These are phyloP conservation scores for Hetaerina americana DNA, from an alignment of 1,140 invertebrate species.

Conservation along the genomic window DNA sequence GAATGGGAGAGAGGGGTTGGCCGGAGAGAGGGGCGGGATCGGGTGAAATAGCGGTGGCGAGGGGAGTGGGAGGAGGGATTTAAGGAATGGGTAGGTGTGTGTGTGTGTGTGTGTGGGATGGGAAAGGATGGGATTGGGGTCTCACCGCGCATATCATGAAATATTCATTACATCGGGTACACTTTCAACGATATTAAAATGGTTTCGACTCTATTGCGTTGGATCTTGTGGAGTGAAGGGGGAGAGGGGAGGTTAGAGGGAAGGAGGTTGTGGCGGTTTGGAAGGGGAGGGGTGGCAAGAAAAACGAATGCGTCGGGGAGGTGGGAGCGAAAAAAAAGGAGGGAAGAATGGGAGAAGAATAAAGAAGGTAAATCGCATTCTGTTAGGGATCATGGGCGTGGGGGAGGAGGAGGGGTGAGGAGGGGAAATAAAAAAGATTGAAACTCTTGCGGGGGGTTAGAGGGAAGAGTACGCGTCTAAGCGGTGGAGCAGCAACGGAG, in stretches of 20 bases:
- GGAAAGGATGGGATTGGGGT: background rate
- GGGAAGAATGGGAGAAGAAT: background rate
- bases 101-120: too few species aligned
- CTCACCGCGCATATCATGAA: background rate
- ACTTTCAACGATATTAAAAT: slow-evolving; percentile 1
- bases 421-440: background rate
- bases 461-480: too few species aligned
- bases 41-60: background rate
- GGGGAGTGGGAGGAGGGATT: background rate
- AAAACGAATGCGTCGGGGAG: too few species aligned
- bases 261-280: background rate
- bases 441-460: background rate
- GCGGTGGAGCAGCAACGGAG: too few species aligned
- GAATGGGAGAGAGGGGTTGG: background rate
- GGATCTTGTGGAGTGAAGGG: background rate
- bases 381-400: background rate
- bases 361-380: background rate
- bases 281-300: too few species aligned
- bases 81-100: background rate
- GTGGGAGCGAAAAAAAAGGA: too few species aligned
- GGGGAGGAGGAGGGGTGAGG: background rate
- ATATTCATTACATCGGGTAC: background rate
- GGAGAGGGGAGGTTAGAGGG: background rate
- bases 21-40: background rate
- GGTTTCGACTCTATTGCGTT: background rate